phyloP scores from a whole-genome alignment of 2,797 vertebrate species.

The Bovichtus diacanthus region DNA sequence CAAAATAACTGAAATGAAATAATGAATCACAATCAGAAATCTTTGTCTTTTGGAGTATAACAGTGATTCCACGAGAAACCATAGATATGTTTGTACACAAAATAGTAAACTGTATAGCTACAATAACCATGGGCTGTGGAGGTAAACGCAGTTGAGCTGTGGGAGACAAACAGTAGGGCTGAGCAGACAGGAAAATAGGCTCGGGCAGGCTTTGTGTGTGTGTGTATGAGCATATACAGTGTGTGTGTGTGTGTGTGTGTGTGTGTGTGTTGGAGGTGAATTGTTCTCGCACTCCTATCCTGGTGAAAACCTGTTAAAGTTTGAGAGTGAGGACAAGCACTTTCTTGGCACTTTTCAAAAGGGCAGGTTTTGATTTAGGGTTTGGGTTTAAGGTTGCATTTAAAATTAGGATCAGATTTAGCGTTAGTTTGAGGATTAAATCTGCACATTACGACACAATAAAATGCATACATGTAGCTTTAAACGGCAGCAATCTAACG shows the following conservation, averaged over 20 bases:
- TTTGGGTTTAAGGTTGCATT: background rate
- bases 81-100: background rate
- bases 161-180: slow-evolving; percentile 9
- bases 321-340: background rate
- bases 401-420: background rate
- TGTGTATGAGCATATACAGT: background rate
- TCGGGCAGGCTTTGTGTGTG: background rate
- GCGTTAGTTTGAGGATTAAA: background rate
- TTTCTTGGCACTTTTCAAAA: slow-evolving; percentile 7
- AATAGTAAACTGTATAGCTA: background rate
- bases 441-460: background rate
- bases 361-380: background rate
- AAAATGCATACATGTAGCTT: background rate
- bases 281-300: background rate
- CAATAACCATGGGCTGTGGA: background rate
- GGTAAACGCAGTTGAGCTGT: background rate
- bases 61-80: background rate
- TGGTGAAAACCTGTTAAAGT: background rate
- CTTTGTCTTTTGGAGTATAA: background rate
- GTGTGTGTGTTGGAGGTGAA: background rate
- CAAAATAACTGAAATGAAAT: slow-evolving; percentile 6
- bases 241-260: background rate
- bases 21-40: background rate
- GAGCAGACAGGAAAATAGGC: background rate
- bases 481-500: background rate